A percentile compares a stretch with the other conserved stretches of the same genome.
Evolutionary conservation across 2,888 invertebrate species (phyloP).

Genomic region (Apodemia hepburni): DNA sequence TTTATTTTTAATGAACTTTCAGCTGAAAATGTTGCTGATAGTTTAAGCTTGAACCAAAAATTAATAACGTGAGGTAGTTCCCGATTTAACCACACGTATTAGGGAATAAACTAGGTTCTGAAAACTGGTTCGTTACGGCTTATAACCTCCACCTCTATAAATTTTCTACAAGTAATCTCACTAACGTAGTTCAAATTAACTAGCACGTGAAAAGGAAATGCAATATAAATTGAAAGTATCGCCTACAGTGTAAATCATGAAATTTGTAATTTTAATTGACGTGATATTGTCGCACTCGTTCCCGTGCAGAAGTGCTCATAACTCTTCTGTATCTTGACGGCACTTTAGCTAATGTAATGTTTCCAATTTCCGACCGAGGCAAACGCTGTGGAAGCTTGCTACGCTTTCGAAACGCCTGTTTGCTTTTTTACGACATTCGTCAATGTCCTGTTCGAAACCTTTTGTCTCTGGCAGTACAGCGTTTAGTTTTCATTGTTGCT

Average conservation of each 20-base stretch:
- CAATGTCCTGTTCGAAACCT: slow-evolving; percentile 64
- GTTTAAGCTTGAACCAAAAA: slow-evolving; percentile 5
- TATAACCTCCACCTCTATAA: neutral
- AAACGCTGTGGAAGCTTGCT: slow-evolving; percentile 31
- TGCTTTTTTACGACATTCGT: slow-evolving; percentile 68
- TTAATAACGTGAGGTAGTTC: slow-evolving; percentile 4
- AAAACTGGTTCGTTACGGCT: slow-evolving; percentile 3
- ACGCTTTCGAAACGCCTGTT: slow-evolving; percentile 42
- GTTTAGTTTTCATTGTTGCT: slow-evolving; percentile 31
- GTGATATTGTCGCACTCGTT: slow-evolving; percentile 31
- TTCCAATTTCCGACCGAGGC: slow-evolving; percentile 67
- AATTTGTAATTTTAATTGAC: slow-evolving; percentile 31
- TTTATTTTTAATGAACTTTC: neutral
- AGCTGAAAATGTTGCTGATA: neutral
- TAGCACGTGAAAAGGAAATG: neutral
- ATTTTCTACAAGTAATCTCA: slow-evolving; percentile 6
- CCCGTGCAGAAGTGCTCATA: slow-evolving; percentile 47
- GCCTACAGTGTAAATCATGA: slow-evolving; percentile 24
- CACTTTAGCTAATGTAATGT: slow-evolving; percentile 59
- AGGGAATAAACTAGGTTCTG: neutral
- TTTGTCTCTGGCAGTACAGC: slow-evolving; percentile 43
- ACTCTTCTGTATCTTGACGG: slow-evolving; percentile 60
- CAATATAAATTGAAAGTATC: slow-evolving; percentile 18
- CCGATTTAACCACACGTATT: slow-evolving; percentile 9
- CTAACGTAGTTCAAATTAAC: neutral